Conservation (phyloP, 2,888 invertebrate species). For the Eupithecia pulchellata region DNA sequence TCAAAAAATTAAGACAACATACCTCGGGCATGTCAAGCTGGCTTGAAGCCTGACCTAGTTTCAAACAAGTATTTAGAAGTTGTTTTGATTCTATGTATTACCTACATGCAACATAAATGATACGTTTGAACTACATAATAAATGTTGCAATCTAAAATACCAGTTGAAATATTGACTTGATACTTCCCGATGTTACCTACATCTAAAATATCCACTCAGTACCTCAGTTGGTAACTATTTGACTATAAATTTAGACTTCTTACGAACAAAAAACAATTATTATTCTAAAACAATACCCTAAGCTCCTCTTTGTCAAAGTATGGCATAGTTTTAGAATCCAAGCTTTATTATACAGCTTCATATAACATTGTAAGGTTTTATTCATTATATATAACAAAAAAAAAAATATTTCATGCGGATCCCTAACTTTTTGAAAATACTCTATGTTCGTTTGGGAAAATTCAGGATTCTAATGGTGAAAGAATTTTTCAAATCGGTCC, state of each 20-base stretch:
- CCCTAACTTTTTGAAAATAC: too few relatives aligned
- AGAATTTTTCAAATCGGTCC: too few relatives aligned
- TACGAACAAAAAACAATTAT: neutral
- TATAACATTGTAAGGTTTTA: too few relatives aligned
- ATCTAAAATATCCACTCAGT: too few relatives aligned
- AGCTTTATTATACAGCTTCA: too few relatives aligned
- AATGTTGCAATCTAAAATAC: neutral
- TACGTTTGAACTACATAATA: neutral
- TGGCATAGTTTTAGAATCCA: too few relatives aligned
- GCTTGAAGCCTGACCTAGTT: slow-evolving; percentile 42
- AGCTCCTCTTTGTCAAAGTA: neutral
- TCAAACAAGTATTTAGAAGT: slow-evolving; percentile 18
- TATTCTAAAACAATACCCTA: neutral
- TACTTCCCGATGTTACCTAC: neutral
- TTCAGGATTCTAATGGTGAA: too few relatives aligned
- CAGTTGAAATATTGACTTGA: neutral
- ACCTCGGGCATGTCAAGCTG: slow-evolving; percentile 8
- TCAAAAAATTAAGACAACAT: neutral
- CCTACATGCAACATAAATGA: neutral
- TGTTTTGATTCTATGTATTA: neutral
- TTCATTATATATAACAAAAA: too few relatives aligned
- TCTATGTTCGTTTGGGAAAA: too few relatives aligned
- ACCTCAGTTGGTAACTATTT: too few relatives aligned
- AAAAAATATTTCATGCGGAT: too few relatives aligned
- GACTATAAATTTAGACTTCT: neutral